These are phyloP conservation scores for Knipowitschia caucasica DNA, from an alignment of 2,797 vertebrate species.

Conservation along the genomic window DNA sequence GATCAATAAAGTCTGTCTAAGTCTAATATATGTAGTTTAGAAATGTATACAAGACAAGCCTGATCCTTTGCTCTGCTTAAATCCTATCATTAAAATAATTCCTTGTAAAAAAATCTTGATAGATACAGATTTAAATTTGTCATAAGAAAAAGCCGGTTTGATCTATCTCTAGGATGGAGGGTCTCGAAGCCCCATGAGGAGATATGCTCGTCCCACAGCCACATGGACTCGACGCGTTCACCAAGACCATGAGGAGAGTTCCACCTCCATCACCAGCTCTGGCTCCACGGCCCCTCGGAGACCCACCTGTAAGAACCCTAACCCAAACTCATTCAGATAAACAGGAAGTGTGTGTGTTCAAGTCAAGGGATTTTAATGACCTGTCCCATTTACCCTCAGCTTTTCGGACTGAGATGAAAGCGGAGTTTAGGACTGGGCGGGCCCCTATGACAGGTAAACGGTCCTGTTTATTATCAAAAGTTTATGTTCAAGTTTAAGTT, in stretches of 20 bases:
- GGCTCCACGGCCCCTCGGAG: constrained; percentile 83
- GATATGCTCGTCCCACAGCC: constrained; percentile 87
- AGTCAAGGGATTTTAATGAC: background rate
- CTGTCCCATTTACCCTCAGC: constrained; percentile 44
- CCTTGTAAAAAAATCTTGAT: background rate
- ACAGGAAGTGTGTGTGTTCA: background rate
- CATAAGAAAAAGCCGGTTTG: background rate
- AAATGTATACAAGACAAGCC: too few relatives aligned
- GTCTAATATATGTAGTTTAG: too few relatives aligned
- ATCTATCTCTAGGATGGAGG: constrained; percentile 83
- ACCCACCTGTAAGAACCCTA: constrained; percentile 91
- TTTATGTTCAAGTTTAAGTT: too few relatives aligned
- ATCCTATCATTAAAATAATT: background rate
- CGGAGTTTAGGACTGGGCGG: constrained; percentile 78
- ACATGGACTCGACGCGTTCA: constrained; percentile 85
- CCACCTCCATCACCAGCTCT: constrained; percentile 84
- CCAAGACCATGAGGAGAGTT: constrained; percentile 89
- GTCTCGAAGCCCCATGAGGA: constrained; percentile 89
- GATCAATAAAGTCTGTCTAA: too few relatives aligned
- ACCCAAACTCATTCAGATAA: constrained; percentile 10
- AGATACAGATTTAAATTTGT: background rate
- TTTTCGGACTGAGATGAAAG: constrained; percentile 75
- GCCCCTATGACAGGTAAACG: constrained; percentile 76
- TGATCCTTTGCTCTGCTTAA: too few relatives aligned
- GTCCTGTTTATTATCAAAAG: too few relatives aligned